phyloP scores from a whole-genome alignment of 92 coral and sea anemone genomes.

The Pocillopora grandis region DNA sequence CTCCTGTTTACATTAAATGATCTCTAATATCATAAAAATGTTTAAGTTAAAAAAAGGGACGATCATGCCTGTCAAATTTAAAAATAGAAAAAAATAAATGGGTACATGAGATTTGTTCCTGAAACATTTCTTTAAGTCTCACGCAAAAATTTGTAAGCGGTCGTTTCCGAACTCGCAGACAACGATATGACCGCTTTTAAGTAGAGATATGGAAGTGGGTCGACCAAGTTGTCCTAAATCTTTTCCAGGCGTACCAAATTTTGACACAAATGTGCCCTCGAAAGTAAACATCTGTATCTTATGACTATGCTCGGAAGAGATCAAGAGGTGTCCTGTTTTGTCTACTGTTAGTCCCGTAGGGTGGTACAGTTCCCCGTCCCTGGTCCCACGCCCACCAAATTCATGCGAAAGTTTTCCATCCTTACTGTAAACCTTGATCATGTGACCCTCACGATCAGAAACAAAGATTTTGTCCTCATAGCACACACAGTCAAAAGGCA shows the following conservation, averaged over 20 bases:
- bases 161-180: neutral
- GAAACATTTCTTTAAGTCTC: neutral
- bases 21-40: too few relatives aligned
- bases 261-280: neutral
- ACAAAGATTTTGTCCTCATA: slow-evolving; percentile 43
- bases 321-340: slow-evolving; percentile 42
- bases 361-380: slow-evolving; percentile 22
- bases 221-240: neutral
- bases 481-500: slow-evolving; percentile 46
- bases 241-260: neutral
- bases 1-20: too few relatives aligned
- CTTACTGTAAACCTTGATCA: neutral
- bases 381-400: slow-evolving; percentile 34
- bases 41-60: too few relatives aligned
- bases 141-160: neutral
- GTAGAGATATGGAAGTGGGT: neutral
- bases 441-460: slow-evolving; percentile 22
- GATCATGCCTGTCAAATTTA: too few relatives aligned
- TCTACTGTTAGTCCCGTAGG: slow-evolving; percentile 46
- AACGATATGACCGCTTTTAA: neutral
- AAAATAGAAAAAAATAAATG: too few relatives aligned
- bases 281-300: neutral
- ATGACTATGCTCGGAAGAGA: neutral
- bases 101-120: too few relatives aligned
- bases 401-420: slow-evolving; percentile 26